Conservation (phyloP, 2,888 invertebrate species). For the Ennomos fuscantarius region DNA sequence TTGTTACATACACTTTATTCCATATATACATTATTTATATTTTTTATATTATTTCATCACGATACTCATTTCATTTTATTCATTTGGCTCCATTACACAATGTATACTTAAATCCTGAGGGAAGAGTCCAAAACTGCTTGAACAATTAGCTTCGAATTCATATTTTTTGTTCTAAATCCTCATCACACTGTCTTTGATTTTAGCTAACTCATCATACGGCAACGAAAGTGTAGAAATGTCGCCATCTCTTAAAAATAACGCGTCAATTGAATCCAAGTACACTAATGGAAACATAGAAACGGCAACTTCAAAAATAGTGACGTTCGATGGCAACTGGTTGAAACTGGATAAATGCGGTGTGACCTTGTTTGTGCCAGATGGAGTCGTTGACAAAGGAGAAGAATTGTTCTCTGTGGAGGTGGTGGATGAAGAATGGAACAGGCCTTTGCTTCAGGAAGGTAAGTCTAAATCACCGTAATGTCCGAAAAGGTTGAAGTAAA, state of each 20-base stretch:
- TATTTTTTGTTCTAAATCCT: background rate
- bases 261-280: slow-evolving; percentile 71
- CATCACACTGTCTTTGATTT: background rate
- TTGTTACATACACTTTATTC: no score
- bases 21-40: background rate
- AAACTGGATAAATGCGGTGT: slow-evolving; percentile 91
- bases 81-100: no score
- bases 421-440: slow-evolving; percentile 95
- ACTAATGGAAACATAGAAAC: slow-evolving; percentile 63
- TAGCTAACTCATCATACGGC: slow-evolving; percentile 78
- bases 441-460: slow-evolving; percentile 92
- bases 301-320: slow-evolving; percentile 80
- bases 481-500: background rate
- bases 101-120: slow-evolving; percentile 1
- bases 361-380: slow-evolving; percentile 94
- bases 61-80: no score
- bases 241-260: slow-evolving; percentile 75
- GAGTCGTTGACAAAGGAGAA: slow-evolving; percentile 92
- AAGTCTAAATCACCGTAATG: slow-evolving; percentile 25
- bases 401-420: slow-evolving; percentile 95
- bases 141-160: background rate
- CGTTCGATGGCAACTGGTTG: slow-evolving; percentile 86
- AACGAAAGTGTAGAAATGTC: slow-evolving; percentile 82
- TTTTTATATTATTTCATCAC: background rate
- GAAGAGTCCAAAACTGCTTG: slow-evolving; percentile 11